Evolutionary conservation across 1,140 invertebrate species (phyloP).

Genomic region (Eumaeus atala): DNA sequence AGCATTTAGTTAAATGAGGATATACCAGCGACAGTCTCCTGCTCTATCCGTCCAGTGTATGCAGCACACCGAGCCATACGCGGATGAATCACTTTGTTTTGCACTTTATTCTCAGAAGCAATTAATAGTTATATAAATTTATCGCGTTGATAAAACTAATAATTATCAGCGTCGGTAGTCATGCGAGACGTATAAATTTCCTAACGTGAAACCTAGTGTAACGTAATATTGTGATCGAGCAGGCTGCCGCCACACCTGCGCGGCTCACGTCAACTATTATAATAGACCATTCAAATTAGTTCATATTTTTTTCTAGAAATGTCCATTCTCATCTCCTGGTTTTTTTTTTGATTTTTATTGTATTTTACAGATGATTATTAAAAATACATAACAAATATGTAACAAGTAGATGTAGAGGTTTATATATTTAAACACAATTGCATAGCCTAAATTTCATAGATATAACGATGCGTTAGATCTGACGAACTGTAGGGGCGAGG

Average conservation of each 20-base stretch:
- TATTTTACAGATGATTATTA: too few relatives aligned
- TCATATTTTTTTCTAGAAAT: constrained; percentile 43
- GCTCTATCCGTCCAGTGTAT: too few relatives aligned
- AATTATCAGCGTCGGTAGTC: constrained; percentile 60
- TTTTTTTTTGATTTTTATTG: too few relatives aligned
- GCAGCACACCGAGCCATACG: constrained; percentile 26
- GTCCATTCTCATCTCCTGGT: constrained; percentile 7
- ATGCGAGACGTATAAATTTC: constrained; percentile 69
- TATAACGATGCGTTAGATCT: too few relatives aligned
- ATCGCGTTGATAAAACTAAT: constrained; percentile 69
- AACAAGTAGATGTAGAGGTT: too few relatives aligned
- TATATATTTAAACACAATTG: too few relatives aligned
- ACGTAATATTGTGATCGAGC: constrained; percentile 55
- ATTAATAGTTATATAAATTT: constrained; percentile 70
- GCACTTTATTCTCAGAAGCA: constrained; percentile 60
- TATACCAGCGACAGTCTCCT: too few relatives aligned
- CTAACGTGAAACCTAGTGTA: constrained; percentile 71
- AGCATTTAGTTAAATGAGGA: too few relatives aligned
- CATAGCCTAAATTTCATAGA: too few relatives aligned
- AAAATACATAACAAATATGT: too few relatives aligned
- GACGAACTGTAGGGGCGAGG: too few relatives aligned
- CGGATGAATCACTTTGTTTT: constrained; percentile 70
- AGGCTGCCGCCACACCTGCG: constrained; percentile 63
- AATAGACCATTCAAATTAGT: constrained; percentile 56
- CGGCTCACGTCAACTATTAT: constrained; percentile 53